Evolutionary conservation across 1,140 invertebrate species (phyloP).

Genomic region (Hyphantria cunea): DNA sequence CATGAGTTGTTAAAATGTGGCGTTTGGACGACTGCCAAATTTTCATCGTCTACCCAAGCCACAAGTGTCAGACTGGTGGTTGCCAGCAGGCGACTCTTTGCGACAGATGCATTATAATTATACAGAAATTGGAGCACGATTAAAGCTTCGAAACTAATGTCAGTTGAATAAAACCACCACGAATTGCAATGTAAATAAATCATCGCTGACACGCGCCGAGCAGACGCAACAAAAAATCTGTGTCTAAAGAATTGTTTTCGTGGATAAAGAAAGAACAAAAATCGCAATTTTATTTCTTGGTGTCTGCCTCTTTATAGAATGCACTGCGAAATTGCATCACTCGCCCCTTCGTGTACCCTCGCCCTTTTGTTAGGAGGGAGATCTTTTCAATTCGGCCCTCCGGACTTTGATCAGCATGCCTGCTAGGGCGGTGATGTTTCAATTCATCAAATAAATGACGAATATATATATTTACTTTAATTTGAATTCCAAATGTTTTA

Average conservation of each 20-base stretch:
- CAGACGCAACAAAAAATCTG: conserved; percentile 11
- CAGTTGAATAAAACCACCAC: conserved; percentile 21
- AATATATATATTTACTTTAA: conserved; percentile 45
- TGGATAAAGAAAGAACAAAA: conserved; percentile 47
- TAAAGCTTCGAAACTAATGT: conserved; percentile 50
- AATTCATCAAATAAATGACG: conserved; percentile 53
- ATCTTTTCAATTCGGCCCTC: conserved; percentile 60
- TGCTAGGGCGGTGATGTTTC: conserved; percentile 51
- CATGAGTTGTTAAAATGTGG: conserved; percentile 25
- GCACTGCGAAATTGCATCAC: conserved; percentile 62
- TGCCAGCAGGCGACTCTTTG: conserved; percentile 40
- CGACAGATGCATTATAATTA: conserved; percentile 48
- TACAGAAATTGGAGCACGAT: conserved; percentile 52
- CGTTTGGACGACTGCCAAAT: conserved; percentile 62
- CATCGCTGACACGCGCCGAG: no score
- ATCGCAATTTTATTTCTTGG: conserved; percentile 32
- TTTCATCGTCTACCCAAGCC: conserved; percentile 48
- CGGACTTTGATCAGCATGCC: conserved; percentile 32
- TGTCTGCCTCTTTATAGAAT: conserved; percentile 48
- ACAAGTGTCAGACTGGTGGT: conserved; percentile 67
- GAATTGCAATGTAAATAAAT: no score
- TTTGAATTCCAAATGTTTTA: conserved; percentile 21
- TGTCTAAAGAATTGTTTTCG: conserved; percentile 37
- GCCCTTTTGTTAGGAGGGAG: conserved; percentile 40
- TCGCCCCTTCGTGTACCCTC: conserved; percentile 41